Evolutionary conservation across 1,140 invertebrate species (phyloP), one percentile per base, ranked within the genome.

Genomic region (Glossosoma conforme): DNA sequence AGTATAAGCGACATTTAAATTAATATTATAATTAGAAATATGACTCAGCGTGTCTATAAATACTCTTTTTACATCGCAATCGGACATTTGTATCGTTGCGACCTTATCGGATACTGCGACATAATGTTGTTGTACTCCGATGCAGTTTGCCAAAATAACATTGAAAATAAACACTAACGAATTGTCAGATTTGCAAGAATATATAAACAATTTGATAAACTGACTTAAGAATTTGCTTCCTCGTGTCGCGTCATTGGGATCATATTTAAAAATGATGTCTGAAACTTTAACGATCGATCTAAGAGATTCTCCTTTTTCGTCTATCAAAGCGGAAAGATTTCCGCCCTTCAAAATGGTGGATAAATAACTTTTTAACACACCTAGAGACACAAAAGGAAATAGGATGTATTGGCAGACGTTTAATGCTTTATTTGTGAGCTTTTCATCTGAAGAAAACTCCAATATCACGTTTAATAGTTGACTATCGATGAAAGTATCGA

Each of bases 291-390:
- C 51, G 11, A 58, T 38, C 0, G 55, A 41, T 17, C 46, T 22
- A 11, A 58, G 36, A 1, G 28, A 18, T 36, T 58, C 55, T 1
- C 50, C 50, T 28, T 45, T 53, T 45, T 58, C 46, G 36, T 53
- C 44, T 17, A 58, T 53, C 24, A 58, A 36, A 1, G 33, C 20
- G 5, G 20, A 22, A 13, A 58, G 21, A 50, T 37, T 44, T n/a
- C 18, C 20, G 0, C 46, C 46, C 33, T 28, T 43, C 8, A 58
- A 18, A 11, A 58, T 33, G 5, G 45, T 17, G 8, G 18, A 5
- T 1, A 53, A 14, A 50, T 53, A 58, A 14, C 21, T 41, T 42
- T 37, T 49, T 35, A 36, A 58, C 14, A 50, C 21, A n/a, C 21
- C 21, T 14, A 44, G 19, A 1, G 45, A 50, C 1, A 18, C 17